phyloP scores from a whole-genome alignment of 2,113 vertebrate genomes.

The Rhinoderma darwinii region DNA sequence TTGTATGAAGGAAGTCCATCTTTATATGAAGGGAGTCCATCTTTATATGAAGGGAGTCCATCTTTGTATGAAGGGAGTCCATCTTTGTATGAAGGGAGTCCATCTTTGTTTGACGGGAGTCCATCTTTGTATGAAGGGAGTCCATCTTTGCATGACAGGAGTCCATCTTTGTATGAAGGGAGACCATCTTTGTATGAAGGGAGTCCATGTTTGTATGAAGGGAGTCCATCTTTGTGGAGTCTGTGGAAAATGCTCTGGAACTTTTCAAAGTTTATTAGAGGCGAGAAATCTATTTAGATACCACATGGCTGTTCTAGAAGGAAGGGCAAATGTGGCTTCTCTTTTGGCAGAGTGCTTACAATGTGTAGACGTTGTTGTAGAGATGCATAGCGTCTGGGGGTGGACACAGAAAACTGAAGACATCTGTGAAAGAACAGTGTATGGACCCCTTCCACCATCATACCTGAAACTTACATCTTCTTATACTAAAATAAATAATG shows the following conservation, averaged over 20 bases:
- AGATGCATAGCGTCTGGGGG: no score
- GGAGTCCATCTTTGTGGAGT: constrained; percentile 12
- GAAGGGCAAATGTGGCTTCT: no score
- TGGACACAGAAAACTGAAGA: no score
- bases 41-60: neutral
- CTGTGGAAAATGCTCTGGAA: neutral
- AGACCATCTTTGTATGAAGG: constrained; percentile 20
- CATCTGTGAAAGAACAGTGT: no score
- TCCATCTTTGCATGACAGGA: neutral
- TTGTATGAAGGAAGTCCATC: neutral
- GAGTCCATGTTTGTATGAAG: neutral
- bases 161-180: neutral
- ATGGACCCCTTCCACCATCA: no score
- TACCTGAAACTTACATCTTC: no score
- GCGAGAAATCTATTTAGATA: no score
- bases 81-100: neutral
- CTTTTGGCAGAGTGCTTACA: no score
- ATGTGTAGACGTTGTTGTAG: no score
- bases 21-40: neutral
- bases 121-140: neutral
- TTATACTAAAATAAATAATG: no score
- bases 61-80: constrained; percentile 10
- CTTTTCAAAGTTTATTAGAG: neutral
- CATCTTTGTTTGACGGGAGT: constrained; percentile 15
- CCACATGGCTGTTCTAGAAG: no score